phyloP scores from a whole-genome alignment of 2,797 vertebrate species.

The Ctenosaura bakeri region DNA sequence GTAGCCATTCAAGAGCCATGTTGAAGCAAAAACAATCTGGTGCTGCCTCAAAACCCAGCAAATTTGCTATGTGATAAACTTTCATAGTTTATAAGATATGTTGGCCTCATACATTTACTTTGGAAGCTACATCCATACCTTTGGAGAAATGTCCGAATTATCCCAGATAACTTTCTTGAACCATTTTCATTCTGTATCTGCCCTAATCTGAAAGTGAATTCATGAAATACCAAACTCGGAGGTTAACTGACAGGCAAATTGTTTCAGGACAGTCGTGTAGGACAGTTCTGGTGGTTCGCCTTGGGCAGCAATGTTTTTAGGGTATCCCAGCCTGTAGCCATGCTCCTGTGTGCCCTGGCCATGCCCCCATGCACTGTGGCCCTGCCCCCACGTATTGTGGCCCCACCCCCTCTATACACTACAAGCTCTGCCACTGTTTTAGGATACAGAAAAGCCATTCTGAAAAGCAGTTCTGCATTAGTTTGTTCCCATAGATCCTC shows the following conservation, averaged over 20 bases:
- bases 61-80: not conserved
- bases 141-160: not conserved
- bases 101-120: no score
- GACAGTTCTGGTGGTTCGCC: no score
- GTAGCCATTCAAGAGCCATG: not conserved
- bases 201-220: not conserved
- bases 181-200: not conserved
- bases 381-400: no score
- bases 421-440: no score
- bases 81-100: not conserved
- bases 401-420: no score
- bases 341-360: no score
- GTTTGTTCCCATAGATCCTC: not conserved
- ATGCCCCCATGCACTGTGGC: no score
- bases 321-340: no score
- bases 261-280: no score
- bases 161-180: not conserved
- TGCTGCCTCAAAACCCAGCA: not conserved
- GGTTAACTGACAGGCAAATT: no score
- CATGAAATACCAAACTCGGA: not conserved
- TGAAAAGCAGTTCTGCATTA: not conserved
- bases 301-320: no score
- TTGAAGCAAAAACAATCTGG: not conserved
- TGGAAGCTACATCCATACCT: not conserved
- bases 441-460: no score